Base-by-base conservation (phyloP, 2,113 vertebrate genomes). In the Diphyllodes magnificus region DNA sequence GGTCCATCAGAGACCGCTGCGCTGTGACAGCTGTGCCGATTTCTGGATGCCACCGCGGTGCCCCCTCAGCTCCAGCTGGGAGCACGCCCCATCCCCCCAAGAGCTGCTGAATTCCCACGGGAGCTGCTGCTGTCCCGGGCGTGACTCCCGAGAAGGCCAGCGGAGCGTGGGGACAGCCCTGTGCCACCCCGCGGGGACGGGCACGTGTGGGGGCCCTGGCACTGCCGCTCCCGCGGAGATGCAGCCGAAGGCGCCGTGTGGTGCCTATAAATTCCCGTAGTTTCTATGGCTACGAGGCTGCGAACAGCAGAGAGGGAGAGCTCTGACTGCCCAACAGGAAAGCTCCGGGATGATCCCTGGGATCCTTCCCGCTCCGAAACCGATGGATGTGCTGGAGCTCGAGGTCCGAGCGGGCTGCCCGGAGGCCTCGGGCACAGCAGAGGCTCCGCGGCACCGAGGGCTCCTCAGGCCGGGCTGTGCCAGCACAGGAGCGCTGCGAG, bases 221-320 rank as follows among this genome's bases (percentile, higher is more conserved):
- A 37, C 20, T 22, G 61, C 68, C 24, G 69, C 16, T 65, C 30
- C 80, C 1, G 45, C 8, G 50, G 0, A 30, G 80, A 22, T 60
- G 15, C 68, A 81, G 65, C 76, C 88, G 45, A 28, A 82, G 75
- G 61, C 81, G 30, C 64, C 2, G 24, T 66, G 77, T 39, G 56
- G 80, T 71, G 71, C 91, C 92, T 86, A 92, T 92, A 91, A 94
- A 96, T 93, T 86, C 77, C 65, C 5, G 8, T 0, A 1, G 95
- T 95, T 96, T 91, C 95, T 87, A 95, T 94, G 94, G 83, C 86
- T 95, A 95, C 91, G 0, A 23, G 92, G 50, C 71, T 35, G 79
- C 30, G 31, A 61, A 25, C 61, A 28, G 80, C 2, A 6, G 3
- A 30, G 50, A 50, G 69, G 64, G 56, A 92, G 69, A 84, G 81